Base-by-base conservation (phyloP, 2,797 vertebrate genomes). In the Coracias cyanogaster region DNA sequence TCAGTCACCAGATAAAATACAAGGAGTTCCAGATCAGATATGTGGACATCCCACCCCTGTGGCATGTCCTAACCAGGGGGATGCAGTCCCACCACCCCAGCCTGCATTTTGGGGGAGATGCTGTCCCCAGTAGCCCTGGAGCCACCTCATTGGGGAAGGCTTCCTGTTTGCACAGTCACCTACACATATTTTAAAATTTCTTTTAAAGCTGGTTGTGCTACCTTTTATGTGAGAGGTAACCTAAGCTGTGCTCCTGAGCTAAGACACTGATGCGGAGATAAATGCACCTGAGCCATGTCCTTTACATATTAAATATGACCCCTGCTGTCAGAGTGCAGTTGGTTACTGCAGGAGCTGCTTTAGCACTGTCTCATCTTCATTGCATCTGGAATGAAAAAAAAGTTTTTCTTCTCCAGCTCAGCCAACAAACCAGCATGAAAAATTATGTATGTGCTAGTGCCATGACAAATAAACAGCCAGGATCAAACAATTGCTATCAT, bases 261-360 rank as follows among this genome's bases (percentile, higher is more conserved):
- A 37, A 58, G 55, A 41, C 48, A 37, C n/a, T 35, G 51, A 31
- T 1, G 13, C 48, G 35, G 81, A 66, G 58, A 39, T 89, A 61
- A 94, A 82, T 71, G 78, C 55, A 90, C 58, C 84, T 6, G 48
- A 78, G 54, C 57, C 51, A 24, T 2, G 18, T 85, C 33, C 82
- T 77, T 89, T 39, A 35, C 35, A 10, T 76, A 69, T 66, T 94
- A 72, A 66, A 62, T 69, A 57, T 71, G 71, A 73, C 55, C 67
- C 54, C 64, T 64, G 45, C 57, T 89, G 74, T 64, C 45, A 65
- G 67, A 87, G 64, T 25, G 33, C 41, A 43, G 29, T 9, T 52
- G 41, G 21, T 77, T 65, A 17, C 45, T 87, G 60, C 82, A 83
- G 71, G 72, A 92, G 25, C 79, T 95, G 45, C 57, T 78, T 86